Conservation (phyloP, 2,113 vertebrate species). For the Tringa solitaria region DNA sequence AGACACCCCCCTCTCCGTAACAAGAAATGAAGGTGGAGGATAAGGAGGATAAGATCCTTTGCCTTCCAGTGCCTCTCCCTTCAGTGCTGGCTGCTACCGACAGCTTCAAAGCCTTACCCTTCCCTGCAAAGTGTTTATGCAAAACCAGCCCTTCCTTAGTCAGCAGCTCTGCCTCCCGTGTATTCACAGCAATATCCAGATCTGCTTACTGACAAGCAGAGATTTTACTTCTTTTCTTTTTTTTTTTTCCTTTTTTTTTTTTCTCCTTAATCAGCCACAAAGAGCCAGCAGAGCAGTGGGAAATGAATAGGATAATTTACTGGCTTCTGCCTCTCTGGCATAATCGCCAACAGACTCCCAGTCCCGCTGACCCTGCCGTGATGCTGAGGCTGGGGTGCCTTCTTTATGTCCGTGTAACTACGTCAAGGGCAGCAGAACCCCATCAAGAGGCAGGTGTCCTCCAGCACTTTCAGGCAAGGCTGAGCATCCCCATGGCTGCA, state of each 20-base stretch:
- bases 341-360: not conserved
- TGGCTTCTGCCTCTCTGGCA: not conserved
- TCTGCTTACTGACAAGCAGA: conserved; percentile 28
- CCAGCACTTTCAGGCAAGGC: not conserved
- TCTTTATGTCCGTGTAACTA: not conserved
- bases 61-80: conserved; percentile 10
- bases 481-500: not conserved
- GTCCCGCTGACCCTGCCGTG: not conserved
- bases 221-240: not conserved
- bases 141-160: conserved; percentile 31
- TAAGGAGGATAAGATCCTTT: not conserved
- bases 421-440: not conserved
- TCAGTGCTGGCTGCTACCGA: not conserved
- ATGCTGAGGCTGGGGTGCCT: not conserved
- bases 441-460: not conserved
- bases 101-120: conserved; percentile 30
- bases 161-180: conserved; percentile 37
- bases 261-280: not conserved
- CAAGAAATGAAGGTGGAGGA: not conserved
- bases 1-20: not conserved
- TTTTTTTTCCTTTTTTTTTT: not conserved
- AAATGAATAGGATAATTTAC: not conserved
- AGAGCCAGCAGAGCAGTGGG: not conserved
- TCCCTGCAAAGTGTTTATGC: conserved; percentile 24
- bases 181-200: not conserved